Conservation (phyloP, 2,797 vertebrate genomes). For the Sitta carolinensis region DNA sequence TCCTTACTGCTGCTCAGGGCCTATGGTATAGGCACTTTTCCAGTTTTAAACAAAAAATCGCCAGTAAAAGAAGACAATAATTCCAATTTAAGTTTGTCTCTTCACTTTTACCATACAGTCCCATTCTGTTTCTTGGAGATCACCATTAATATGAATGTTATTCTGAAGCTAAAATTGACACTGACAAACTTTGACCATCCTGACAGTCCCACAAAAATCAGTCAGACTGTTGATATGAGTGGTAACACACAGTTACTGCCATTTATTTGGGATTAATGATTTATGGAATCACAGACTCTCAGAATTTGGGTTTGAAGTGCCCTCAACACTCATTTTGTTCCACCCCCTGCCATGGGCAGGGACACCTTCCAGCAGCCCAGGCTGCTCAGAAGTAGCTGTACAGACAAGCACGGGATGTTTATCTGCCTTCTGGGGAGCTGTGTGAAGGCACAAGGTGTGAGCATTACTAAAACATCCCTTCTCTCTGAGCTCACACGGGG, state of each 20-base stretch:
- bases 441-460: background rate
- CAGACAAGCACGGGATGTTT: background rate
- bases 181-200: background rate
- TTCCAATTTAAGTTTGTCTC: background rate
- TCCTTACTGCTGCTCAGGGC: background rate
- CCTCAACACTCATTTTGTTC: fast-evolving
- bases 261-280: background rate
- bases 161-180: background rate
- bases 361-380: background rate
- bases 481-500: background rate
- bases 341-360: background rate
- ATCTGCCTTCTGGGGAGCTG: background rate
- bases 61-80: background rate
- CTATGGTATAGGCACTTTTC: fast-evolving
- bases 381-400: background rate
- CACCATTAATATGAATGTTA: background rate
- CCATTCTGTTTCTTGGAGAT: background rate
- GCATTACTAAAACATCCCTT: background rate
- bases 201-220: background rate
- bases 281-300: background rate
- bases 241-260: background rate
- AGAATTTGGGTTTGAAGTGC: background rate
- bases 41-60: background rate
- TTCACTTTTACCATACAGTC: background rate
- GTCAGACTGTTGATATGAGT: background rate